Evolutionary conservation across 2,113 vertebrate species (phyloP), one percentile per base, ranked within the genome.

Genomic region (Calyptommatus sinebrachiatus): DNA sequence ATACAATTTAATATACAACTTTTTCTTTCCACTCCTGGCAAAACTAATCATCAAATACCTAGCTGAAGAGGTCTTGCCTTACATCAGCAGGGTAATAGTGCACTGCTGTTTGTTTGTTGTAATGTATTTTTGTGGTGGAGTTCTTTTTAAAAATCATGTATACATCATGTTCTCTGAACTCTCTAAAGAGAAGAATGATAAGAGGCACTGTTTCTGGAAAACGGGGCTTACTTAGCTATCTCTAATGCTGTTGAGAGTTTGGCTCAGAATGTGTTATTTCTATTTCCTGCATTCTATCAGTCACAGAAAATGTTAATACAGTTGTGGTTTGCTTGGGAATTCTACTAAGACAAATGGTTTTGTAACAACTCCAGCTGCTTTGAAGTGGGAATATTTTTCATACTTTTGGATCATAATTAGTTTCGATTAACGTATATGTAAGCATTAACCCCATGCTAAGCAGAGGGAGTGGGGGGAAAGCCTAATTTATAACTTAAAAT

Each of bases 391-490:
- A 70, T 71, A 20, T 76, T 86, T 86, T 85, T 79, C 73, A 67
- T 87, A 72, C 1, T 71, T 84, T 78, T 68, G 60, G 21, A 83
- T 66, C 60, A 77, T 84, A 86, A 90, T 82, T 61, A 79, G 68
- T 78, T 90, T 84, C 89, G 85, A 87, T 89, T 87, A 85, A 84
- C 16, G 53, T 57, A 18, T 57, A 57, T 57, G 53, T 57, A 35
- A 45, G 35, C 8, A 8, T 20, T 50, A 66, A 48, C 60, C 73
- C 48, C 68, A 14, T 50, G 1, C 28, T 60, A 53, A 8, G 46
- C 28, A 50, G 81, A 48, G 8, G 46, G 31, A 46, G 81, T 78
- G 71, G 57, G 53, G 1, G 79, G 66, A 20, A 2, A 24, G 10
- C 26, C 4, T 12, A 20, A 14, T 61, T 8, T 76, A 24, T 57